Evolutionary conservation across 2,797 vertebrate genomes (phyloP), one percentile per base, ranked within the genome.

Genomic region (Australoheros facetus): DNA sequence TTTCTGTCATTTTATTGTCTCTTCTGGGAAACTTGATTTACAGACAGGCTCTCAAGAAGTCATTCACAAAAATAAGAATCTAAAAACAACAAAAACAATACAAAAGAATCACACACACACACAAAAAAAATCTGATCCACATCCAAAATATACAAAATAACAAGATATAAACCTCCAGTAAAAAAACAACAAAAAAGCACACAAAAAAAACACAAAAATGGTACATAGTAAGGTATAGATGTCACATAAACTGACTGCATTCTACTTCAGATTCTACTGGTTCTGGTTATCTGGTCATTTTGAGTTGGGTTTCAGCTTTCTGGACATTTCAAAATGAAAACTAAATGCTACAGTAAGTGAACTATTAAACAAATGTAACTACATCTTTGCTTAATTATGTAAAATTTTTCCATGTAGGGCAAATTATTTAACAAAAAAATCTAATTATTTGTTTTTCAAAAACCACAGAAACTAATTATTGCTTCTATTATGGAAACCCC

Each of bases 391-490:
- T 39, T 58, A 12, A 6, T 42, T 26, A 55, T 5, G 30, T 81
- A 28, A 66, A 21, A 26, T 64, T 72, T 69, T 76, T 73, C 51
- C 23, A 23, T 69, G 7, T 23, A 21, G 39, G 48, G n/a, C 34
- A 53, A 21, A 48, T 42, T 7, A 69, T n/a, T 1, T 7, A 0
- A 2, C 69, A 39, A 62, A 66, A 30, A 64, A 66, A 72, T 48
- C 14, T 34, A 8, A 8, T 77, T 71, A 32, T 77, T 75, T 64
- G 11, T 17, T 34, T 59, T 75, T 66, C 4, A 58, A 76, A 84
- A 85, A 62, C 16, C 77, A 57, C 69, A 82, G 56, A 70, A 84
- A 59, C 1, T 1, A 72, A 48, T 77, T 62, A 62, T 48, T 71
- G 59, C 74, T 37, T 85, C 42, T 4, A 42, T 66, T 70, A 32